These are phyloP conservation scores for Epistrophe eligans DNA, from an alignment of 2,888 invertebrate genomes.

Conservation along the genomic window DNA sequence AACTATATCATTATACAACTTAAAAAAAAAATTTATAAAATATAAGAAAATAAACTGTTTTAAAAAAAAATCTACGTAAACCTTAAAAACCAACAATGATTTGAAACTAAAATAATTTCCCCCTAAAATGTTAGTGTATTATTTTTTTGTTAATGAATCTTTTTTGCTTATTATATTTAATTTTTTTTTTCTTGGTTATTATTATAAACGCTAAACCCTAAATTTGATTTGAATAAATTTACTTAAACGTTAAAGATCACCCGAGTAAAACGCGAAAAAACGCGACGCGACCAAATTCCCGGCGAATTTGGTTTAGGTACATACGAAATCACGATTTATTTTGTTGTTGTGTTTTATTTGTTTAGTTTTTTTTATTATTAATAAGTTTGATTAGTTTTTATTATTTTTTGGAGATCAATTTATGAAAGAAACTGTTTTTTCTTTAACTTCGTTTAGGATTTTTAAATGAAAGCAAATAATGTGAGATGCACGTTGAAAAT, in stretches of 20 bases:
- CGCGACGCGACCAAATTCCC: slow-evolving; percentile 85
- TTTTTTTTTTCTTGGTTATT: slow-evolving; percentile 71
- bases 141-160: slow-evolving; percentile 46
- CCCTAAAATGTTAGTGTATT: slow-evolving; percentile 62
- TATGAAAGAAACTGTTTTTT: neutral
- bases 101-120: slow-evolving; percentile 50
- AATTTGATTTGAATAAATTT: slow-evolving; percentile 77
- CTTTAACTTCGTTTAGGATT: neutral
- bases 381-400: slow-evolving; percentile 20
- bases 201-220: slow-evolving; percentile 77
- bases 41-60: neutral
- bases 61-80: slow-evolving; percentile 14
- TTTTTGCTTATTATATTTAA: slow-evolving; percentile 70
- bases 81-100: slow-evolving; percentile 30
- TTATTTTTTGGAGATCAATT: slow-evolving; percentile 34
- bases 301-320: slow-evolving; percentile 85
- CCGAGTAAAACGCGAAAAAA: slow-evolving; percentile 83
- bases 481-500: neutral
- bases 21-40: neutral
- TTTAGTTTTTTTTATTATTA: slow-evolving; percentile 47
- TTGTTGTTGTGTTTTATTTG: slow-evolving; percentile 72
- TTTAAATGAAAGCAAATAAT: neutral
- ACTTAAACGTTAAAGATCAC: slow-evolving; percentile 83
- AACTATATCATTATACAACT: slow-evolving; percentile 5
- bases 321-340: slow-evolving; percentile 84